These are phyloP conservation scores for Promerops cafer DNA, from an alignment of 2,113 vertebrate species.

Conservation along the genomic window DNA sequence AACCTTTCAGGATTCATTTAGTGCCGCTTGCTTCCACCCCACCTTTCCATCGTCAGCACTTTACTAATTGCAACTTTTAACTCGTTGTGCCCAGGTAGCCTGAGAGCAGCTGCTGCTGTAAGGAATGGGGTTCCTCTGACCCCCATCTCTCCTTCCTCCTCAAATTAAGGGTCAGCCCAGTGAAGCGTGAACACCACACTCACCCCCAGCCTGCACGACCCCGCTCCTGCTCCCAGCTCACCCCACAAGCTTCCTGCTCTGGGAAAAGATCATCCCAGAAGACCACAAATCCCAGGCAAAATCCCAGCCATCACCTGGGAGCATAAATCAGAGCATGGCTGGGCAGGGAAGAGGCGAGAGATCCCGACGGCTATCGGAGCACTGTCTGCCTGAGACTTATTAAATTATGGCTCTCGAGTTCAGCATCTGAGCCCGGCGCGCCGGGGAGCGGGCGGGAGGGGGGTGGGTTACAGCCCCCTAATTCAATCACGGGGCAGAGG, in stretches of 20 bases:
- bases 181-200: not conserved
- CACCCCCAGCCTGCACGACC: rapidly evolving
- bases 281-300: not conserved
- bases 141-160: not conserved
- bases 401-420: slow-evolving; percentile 17
- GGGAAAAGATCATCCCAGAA: not conserved
- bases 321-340: not conserved
- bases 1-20: slow-evolving; percentile 61
- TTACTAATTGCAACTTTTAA: slow-evolving; percentile 26
- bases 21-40: not conserved
- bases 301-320: not conserved
- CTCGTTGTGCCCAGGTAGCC: not conserved
- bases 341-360: not conserved
- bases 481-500: slow-evolving; percentile 41
- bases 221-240: not conserved
- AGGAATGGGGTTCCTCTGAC: not conserved
- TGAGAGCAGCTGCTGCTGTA: not conserved
- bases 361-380: not conserved
- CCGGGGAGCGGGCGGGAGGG: not conserved
- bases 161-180: not conserved
- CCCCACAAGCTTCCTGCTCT: not conserved
- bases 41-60: slow-evolving; percentile 1
- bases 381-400: slow-evolving; percentile 24
- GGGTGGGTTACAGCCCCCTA: slow-evolving; percentile 18
- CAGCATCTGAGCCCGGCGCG: slow-evolving; percentile 11